These are phyloP conservation scores for Xylota sylvarum DNA, from an alignment of 2,888 invertebrate genomes.

Conservation along the genomic window DNA sequence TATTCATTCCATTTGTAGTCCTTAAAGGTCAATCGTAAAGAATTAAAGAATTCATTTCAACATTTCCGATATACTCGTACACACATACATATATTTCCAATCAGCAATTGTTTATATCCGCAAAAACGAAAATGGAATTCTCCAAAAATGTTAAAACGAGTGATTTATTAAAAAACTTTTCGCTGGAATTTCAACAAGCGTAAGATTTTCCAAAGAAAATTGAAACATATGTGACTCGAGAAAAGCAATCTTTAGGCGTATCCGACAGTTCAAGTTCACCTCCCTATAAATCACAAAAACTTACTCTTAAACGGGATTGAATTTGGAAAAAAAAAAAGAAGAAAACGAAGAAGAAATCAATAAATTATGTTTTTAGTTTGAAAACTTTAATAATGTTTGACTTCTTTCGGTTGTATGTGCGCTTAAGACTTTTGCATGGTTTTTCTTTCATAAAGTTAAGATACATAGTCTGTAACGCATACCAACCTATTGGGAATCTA, in stretches of 20 bases:
- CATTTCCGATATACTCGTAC: background rate
- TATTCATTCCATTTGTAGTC: background rate
- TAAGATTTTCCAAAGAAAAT: constrained; percentile 4
- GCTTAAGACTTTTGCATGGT: background rate
- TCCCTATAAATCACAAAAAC: constrained; percentile 42
- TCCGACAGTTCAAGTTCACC: constrained; percentile 43
- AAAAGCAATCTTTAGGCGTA: constrained; percentile 10
- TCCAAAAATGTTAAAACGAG: background rate
- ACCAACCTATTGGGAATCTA: too few relatives aligned
- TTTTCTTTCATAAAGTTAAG: background rate
- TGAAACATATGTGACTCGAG: constrained; percentile 18
- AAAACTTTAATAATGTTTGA: constrained; percentile 41
- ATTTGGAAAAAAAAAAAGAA: background rate
- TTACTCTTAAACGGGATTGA: constrained; percentile 25
- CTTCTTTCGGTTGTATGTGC: background rate
- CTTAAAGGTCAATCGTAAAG: background rate
- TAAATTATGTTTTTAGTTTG: constrained; percentile 37
- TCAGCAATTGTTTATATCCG: background rate
- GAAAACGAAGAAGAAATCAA: constrained; percentile 31
- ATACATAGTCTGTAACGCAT: background rate
- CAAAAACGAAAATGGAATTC: background rate
- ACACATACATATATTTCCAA: background rate
- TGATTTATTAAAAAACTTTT: constrained; percentile 9
- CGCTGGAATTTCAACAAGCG: constrained; percentile 11
- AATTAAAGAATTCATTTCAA: background rate